Evolutionary conservation across 2,113 vertebrate genomes (phyloP), one percentile per base, ranked within the genome.

Genomic region (Setophaga petechia): DNA sequence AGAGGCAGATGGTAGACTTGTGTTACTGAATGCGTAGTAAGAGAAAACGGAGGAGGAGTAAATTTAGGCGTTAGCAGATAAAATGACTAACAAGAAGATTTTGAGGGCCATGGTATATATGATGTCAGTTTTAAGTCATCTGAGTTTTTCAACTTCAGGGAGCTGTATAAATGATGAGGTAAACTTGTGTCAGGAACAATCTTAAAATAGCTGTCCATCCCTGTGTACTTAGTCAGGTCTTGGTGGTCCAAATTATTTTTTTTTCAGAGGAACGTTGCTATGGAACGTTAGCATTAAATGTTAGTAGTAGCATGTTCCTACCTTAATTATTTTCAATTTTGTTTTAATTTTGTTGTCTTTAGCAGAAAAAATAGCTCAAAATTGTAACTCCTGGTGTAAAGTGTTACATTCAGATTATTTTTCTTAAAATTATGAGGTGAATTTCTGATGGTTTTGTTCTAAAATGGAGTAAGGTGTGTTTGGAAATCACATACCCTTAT

Each of bases 31-130:
- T 92, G 73, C 12, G 15, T 54, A 68, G 52, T 35, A 84, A 63
- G 63, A 65, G 58, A 94, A 95, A 72, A 82, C 6, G 2, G 65
- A 71, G 84, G 68, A 89, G 85, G 69, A 81, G 76, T 87, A 89
- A 73, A 87, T 95, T 79, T 87, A 75, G 54, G 51, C 57, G 73
- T 66, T 75, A 43, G 62, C n/a, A 68, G 61, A 72, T 84, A 73
- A 95, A 96, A 54, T 90, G 62, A 95, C 66, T 94, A 81, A 63
- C 76, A 67, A 35, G 79, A 82, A 25, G 69, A 54, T 85, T 94
- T 76, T 83, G 49, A 86, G 39, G 33, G 18, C 37, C 76, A 2
- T 88, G 73, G 37, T 91, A 54, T 39, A 11, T 57, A 46, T 87
- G 31, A 41, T 69, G 80, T 46, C 68, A 79, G 10, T 80, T 82